Evolutionary conservation across 2,888 invertebrate species (phyloP), one percentile per base, ranked within the genome.

Genomic region (Shargacucullia verbasci): DNA sequence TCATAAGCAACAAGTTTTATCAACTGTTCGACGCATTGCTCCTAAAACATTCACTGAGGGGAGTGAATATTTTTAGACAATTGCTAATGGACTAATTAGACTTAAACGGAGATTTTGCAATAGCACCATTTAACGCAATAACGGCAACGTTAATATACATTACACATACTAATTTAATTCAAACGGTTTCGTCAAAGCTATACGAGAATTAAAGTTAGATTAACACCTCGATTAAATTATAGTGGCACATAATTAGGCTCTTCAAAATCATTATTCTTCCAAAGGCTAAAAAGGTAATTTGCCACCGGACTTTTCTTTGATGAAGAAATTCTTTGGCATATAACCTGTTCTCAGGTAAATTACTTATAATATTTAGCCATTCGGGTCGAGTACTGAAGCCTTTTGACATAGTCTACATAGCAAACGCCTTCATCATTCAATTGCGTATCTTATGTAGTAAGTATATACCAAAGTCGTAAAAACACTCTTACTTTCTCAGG

Each of bases 1-100:
- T 80, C 77, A 80, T 78, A 82, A 83, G 73, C 54, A 61, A 73
- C 76, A 6, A 58, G 74, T 74, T 63, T 60, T 52, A 66, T 59
- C 46, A 27, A 65, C 35, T 65, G 47, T 57, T 59, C 50, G 43
- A 54, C 48, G 55, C 41, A 62, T 61, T 76, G 45, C 46, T 62
- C 54, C 52, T 53, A 31, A 66, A 62, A 54, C 64, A 70, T 73
- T 73, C 60, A 61, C 64, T 67, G 41, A n/a, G n/a, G n/a, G n/a
- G n/a, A n/a, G n/a, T n/a, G n/a, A n/a, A n/a, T 59, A 60, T 67
- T 41, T 27, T 35, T 27, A 41, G 47, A 54, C 63, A 37, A 29
- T 37, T 70, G 54, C 56, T 60, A 67, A 60, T 60, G 59, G 62
- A 62, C 52, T 60, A 44, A 61, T 61, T 70, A 67, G 50, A 61